Conservation (phyloP, 30 jellyfish, hydroid and myxozoan genomes). For the Calvadosia cruxmelitensis region DNA sequence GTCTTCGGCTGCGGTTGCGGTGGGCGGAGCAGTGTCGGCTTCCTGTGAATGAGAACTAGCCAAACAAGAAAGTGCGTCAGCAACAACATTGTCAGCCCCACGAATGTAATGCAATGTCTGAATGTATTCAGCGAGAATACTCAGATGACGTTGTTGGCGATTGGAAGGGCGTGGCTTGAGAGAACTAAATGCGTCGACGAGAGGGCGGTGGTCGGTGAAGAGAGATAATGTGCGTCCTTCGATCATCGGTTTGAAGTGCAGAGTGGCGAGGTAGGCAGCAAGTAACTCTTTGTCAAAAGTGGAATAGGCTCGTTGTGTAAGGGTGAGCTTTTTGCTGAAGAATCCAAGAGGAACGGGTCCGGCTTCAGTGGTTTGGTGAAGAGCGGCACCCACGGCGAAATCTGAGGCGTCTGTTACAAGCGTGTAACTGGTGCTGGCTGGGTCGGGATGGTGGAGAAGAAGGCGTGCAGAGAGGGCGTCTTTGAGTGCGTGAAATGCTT, state of each 20-base stretch:
- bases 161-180: too few relatives aligned
- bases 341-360: slow-evolving; percentile 25
- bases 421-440: slow-evolving; percentile 12
- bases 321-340: slow-evolving; percentile 17
- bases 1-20: too few relatives aligned
- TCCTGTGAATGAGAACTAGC: too few relatives aligned
- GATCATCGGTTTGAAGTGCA: slow-evolving; percentile 9
- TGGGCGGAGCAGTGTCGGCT: too few relatives aligned
- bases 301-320: slow-evolving; percentile 16
- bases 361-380: too few relatives aligned
- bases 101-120: too few relatives aligned
- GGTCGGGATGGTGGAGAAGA: slow-evolving; percentile 19
- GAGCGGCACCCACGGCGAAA: slow-evolving; percentile 13
- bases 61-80: too few relatives aligned
- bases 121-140: too few relatives aligned
- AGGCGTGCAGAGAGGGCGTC: slow-evolving; percentile 21
- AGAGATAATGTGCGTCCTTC: slow-evolving; percentile 31
- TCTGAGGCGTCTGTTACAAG: slow-evolving; percentile 38
- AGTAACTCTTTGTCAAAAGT: slow-evolving; percentile 27
- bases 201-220: slow-evolving; percentile 22
- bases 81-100: too few relatives aligned
- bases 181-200: too few relatives aligned
- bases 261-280: slow-evolving; percentile 20
- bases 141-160: too few relatives aligned
- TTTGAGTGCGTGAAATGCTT: slow-evolving; percentile 20